phyloP scores from a whole-genome alignment of 2,888 invertebrate genomes.

The Tipula helvola region DNA sequence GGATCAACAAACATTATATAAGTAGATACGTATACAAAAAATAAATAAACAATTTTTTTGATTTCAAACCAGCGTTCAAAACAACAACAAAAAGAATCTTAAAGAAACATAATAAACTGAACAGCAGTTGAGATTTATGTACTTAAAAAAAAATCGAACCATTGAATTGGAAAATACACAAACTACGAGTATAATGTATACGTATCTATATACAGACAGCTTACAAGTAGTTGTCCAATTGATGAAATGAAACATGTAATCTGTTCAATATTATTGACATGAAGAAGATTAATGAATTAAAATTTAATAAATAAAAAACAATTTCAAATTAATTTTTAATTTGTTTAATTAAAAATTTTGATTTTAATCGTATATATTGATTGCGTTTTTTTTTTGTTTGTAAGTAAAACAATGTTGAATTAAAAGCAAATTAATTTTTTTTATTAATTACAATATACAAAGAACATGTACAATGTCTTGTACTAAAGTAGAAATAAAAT shows the following conservation, averaged over 20 bases:
- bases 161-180: neutral
- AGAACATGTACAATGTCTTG: neutral
- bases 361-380: neutral
- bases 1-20: neutral
- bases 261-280: neutral
- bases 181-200: neutral
- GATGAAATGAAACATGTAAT: neutral
- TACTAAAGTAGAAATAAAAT: too few species aligned
- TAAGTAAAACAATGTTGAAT: neutral
- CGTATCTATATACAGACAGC: neutral
- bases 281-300: neutral
- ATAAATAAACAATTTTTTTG: neutral
- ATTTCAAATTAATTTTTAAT: neutral
- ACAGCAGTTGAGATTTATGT: neutral
- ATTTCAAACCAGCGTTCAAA: neutral
- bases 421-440: neutral
- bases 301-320: neutral
- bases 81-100: neutral
- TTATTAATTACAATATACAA: neutral
- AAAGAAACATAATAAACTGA: neutral
- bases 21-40: neutral
- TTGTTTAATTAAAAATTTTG: neutral
- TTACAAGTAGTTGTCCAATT: neutral
- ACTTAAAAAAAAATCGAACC: neutral
- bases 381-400: neutral